These are phyloP conservation scores for Leptinotarsa lineolata DNA, from an alignment of 1,140 invertebrate genomes.

Conservation along the genomic window DNA sequence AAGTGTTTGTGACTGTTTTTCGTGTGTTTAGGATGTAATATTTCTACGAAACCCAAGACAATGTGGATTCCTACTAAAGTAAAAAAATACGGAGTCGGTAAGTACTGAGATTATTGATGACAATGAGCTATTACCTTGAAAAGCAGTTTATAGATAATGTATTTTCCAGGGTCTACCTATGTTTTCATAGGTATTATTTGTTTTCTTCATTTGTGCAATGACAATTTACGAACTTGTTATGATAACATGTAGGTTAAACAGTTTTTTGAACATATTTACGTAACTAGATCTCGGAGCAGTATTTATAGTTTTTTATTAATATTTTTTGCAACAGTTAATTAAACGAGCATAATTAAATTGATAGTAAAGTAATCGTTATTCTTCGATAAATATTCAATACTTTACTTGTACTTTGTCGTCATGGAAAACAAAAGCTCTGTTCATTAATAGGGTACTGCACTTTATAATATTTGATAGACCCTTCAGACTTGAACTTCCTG, in stretches of 20 bases:
- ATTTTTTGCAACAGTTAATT: conserved; percentile 3
- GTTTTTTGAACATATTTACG: not conserved
- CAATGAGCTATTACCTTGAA: conserved; percentile 19
- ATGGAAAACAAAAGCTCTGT: conserved; percentile 25
- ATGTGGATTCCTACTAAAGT: conserved; percentile 69
- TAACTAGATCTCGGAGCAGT: not conserved
- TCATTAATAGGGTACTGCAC: conserved; percentile 10
- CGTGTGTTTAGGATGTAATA: conserved; percentile 47
- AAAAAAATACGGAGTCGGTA: conserved; percentile 69
- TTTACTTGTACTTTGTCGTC: conserved; percentile 4
- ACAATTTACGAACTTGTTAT: not conserved
- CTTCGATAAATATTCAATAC: not conserved
- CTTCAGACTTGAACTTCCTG: conserved; percentile 44
- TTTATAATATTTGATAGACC: conserved; percentile 38
- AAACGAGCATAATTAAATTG: not conserved
- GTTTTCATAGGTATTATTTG: conserved; percentile 21
- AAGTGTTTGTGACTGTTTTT: conserved; percentile 35
- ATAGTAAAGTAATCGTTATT: conserved; percentile 14
- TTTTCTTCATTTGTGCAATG: not conserved
- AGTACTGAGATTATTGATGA: conserved; percentile 50
- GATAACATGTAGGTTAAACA: not conserved
- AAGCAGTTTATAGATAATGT: not conserved
- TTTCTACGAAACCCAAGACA: conserved; percentile 38
- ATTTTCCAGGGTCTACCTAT: conserved; percentile 21
- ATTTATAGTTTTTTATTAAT: conserved; percentile 1